A percentile compares a stretch with the other conserved stretches of the same genome.
Conservation (phyloP, 2,888 invertebrate species). For the Drosophila maculinotata region DNA sequence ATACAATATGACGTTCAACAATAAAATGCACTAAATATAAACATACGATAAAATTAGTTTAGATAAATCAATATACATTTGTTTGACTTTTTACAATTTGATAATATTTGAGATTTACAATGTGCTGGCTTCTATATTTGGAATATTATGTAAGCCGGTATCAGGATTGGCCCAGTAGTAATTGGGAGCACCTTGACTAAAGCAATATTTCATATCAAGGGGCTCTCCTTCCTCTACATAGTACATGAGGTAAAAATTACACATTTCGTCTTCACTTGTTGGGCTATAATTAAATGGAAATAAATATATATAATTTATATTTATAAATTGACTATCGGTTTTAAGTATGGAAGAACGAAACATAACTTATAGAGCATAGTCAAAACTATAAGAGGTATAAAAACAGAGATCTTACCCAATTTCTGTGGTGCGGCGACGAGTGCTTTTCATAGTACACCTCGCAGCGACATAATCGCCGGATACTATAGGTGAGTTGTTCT, state of each 20-base stretch:
- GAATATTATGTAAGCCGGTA: conserved; percentile 90
- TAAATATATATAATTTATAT: not conserved
- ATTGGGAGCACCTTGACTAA: conserved; percentile 92
- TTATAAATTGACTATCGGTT: too few species aligned
- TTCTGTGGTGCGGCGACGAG: conserved; percentile 87
- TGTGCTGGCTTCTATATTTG: conserved; percentile 89
- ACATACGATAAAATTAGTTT: conserved; percentile 53
- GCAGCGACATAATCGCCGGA: conserved; percentile 93
- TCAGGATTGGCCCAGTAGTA: conserved; percentile 92
- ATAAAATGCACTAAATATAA: conserved; percentile 45
- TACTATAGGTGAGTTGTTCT: conserved; percentile 87
- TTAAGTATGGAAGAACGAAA: too few species aligned
- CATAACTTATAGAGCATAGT: not conserved
- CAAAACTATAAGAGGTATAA: not conserved
- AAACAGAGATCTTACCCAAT: conserved; percentile 89
- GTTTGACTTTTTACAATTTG: conserved; percentile 53
- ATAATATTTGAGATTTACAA: conserved; percentile 71
- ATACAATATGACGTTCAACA: conserved; percentile 74
- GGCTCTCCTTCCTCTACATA: conserved; percentile 92
- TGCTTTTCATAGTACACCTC: conserved; percentile 95
- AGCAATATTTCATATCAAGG: conserved; percentile 92
- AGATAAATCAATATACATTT: conserved; percentile 71
- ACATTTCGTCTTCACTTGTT: conserved; percentile 96
- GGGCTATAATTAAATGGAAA: conserved; percentile 86
- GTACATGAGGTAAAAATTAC: conserved; percentile 98